These are phyloP conservation scores for Aplochiton taeniatus DNA, from an alignment of 2,797 vertebrate species.

Conservation along the genomic window DNA sequence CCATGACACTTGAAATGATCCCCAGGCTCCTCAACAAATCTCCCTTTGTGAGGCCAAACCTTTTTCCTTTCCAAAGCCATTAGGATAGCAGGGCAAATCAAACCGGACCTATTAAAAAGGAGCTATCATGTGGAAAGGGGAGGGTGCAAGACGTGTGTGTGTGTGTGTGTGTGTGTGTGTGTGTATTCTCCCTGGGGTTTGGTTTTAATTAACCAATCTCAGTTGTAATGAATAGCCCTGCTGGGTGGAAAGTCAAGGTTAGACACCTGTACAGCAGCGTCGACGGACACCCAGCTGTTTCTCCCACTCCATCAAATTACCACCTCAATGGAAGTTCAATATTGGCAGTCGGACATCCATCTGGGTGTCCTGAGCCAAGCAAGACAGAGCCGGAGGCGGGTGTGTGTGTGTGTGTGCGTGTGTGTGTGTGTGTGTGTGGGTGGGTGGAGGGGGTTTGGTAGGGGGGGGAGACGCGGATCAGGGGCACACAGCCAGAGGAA, in stretches of 20 bases:
- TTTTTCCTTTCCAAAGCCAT: slow-evolving; percentile 77
- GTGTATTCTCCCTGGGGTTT: slow-evolving; percentile 13
- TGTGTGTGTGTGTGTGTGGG: slow-evolving; percentile 8
- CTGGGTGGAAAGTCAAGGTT: slow-evolving; percentile 63
- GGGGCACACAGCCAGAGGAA: background rate
- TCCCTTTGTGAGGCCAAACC: slow-evolving; percentile 69
- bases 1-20: slow-evolving; percentile 65
- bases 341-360: slow-evolving; percentile 45
- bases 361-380: slow-evolving; percentile 7
- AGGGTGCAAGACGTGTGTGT: slow-evolving; percentile 12
- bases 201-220: slow-evolving; percentile 65
- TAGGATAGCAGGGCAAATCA: slow-evolving; percentile 67
- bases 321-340: slow-evolving; percentile 61
- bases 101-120: slow-evolving; percentile 64
- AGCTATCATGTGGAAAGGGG: slow-evolving; percentile 61
- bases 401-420: slow-evolving; percentile 21
- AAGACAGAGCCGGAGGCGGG: background rate
- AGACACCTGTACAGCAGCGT: slow-evolving; percentile 55
- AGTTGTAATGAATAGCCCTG: slow-evolving; percentile 70
- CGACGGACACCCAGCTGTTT: slow-evolving; percentile 38
- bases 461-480: background rate
- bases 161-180: slow-evolving; percentile 3
- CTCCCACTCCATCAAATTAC: slow-evolving; percentile 53
- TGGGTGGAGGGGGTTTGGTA: background rate
- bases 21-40: slow-evolving; percentile 67